Base-by-base conservation (phyloP, 2,797 vertebrate species). In the Gymnoscopelus braueri region DNA sequence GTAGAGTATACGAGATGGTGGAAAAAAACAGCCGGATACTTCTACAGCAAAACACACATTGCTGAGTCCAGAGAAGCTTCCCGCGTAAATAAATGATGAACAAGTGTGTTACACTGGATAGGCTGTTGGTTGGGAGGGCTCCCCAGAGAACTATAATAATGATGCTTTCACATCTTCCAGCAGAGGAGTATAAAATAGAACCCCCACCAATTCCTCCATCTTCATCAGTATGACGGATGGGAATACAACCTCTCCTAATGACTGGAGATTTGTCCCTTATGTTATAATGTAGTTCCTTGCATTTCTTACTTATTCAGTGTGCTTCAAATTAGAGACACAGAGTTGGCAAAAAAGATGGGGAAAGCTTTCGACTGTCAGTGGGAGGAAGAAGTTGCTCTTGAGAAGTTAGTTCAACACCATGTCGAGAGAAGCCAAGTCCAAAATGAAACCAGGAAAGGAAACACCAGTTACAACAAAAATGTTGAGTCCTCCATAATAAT, bases 61-160 rank as follows among this genome's bases (percentile, higher is more conserved):
- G 82, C 72, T 73, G 80, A 83, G 84, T 83, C 77, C 72, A 58
- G 56, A 77, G 84, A 87, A 81, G 86, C 81, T 79, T 54, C 65
- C 23, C 10, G 12, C 35, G 72, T 91, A 86, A 92, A 91, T 92
- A 91, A 91, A 89, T 91, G 72, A 92, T 92, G 89, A 89, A 86
- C 80, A 72, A 84, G 84, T 84, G 81, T 85, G 90, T 89, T 86
- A 73, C 84, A 26, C 62, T 12, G 83, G 81, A 85, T 86, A 78
- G 84, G 80, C 82, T 82, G 84, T 81, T 88, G 88, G 87, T 85
- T 72, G 63, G 76, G 75, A 88, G 87, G 72, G 66, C 68, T 84
- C 90, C 87, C 90, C 64, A 65, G 84, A 84, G 89, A 59, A 79
- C 65, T 69, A 56, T 2, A 56, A 83, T 83, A 88, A 90, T 85